Base-by-base conservation (phyloP, 2,888 invertebrate species). In the Cheiracanthium punctorium region DNA sequence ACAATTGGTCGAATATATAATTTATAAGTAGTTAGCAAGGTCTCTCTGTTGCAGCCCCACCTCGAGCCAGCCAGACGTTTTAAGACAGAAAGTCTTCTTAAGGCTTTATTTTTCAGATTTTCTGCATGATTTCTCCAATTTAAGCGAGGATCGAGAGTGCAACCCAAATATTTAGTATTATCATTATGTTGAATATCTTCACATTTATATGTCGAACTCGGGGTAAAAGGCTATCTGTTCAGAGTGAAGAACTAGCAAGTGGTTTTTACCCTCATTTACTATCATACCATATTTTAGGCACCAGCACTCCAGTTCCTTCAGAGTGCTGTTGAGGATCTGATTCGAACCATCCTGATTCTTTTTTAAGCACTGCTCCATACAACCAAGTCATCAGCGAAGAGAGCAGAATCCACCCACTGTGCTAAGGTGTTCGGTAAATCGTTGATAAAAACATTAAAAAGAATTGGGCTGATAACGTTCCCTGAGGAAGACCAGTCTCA, bases 381-480 rank as follows among this genome's bases (percentile, higher is more conserved):
- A 8, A 69, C 33, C 12, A 69, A 33, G 33, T 69, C 67, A 32
- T 69, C 32, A 43, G 71, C 41, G 24, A 41, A 71, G 1, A 71
- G 14, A 0, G 41, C 24, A 1, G 28, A 5, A 24, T 71, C 43
- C 1, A 37, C 43, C 41, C 24, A 43, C 0, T 8, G 5, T 24
- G 24, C 43, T 12, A 43, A 28, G 43, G 41, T 71, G 20, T 24
- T 41, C 1, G 37, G 70, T 37, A 71, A 28, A 12, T 71, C 41
- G 0, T 71, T 71, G 8, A 69, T 32, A 69, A 32, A 69, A 20
- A 33, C 37, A 70, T 33, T 70, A 33, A 65, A 65, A 30, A 65
- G 65, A n/a, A 65, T 65, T 30, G 28, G 29, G n/a, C 65, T 65
- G n/a, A 65, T 65, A 29, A 65, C 1, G 70, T 37, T n/a, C 70